Evolutionary conservation across 2,888 invertebrate genomes (phyloP).

Genomic region (Phorcus lineatus): DNA sequence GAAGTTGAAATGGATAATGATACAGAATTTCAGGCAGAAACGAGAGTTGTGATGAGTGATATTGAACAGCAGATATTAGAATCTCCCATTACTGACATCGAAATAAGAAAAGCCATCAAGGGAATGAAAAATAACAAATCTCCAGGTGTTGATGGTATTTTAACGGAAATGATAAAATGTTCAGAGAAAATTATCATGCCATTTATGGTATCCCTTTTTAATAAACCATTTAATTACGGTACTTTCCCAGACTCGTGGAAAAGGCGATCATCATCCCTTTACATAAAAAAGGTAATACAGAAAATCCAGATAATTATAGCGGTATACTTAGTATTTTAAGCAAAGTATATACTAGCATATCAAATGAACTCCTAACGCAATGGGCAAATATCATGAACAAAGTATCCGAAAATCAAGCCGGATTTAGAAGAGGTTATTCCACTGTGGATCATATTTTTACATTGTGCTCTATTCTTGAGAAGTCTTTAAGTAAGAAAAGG

Average conservation of each 20-base stretch:
- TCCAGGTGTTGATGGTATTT: too few relatives aligned
- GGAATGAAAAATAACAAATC: too few relatives aligned
- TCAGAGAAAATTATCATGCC: not conserved
- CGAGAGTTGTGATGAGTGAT: too few relatives aligned
- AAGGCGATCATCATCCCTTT: too few relatives aligned
- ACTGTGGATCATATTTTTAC: constrained; percentile 32
- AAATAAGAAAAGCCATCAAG: too few relatives aligned
- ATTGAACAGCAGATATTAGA: too few relatives aligned
- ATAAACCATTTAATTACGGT: not conserved
- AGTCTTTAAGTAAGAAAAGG: constrained; percentile 16
- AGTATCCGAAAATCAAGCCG: constrained; percentile 19
- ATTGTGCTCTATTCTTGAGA: constrained; percentile 14
- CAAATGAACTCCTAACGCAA: not conserved
- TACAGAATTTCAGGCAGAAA: too few relatives aligned
- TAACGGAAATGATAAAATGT: too few relatives aligned
- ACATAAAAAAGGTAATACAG: not conserved
- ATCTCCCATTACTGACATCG: too few relatives aligned
- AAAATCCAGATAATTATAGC: not conserved
- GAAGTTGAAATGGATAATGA: too few relatives aligned
- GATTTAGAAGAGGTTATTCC: constrained; percentile 19
- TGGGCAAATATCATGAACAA: not conserved
- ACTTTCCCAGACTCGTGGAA: not conserved
- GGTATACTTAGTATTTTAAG: not conserved
- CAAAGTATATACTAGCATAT: not conserved
- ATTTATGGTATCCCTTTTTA: not conserved